A percentile compares a stretch with the other conserved stretches of the same genome.
Conservation (phyloP, 2,797 vertebrate genomes). For the Liparis tanakae region DNA sequence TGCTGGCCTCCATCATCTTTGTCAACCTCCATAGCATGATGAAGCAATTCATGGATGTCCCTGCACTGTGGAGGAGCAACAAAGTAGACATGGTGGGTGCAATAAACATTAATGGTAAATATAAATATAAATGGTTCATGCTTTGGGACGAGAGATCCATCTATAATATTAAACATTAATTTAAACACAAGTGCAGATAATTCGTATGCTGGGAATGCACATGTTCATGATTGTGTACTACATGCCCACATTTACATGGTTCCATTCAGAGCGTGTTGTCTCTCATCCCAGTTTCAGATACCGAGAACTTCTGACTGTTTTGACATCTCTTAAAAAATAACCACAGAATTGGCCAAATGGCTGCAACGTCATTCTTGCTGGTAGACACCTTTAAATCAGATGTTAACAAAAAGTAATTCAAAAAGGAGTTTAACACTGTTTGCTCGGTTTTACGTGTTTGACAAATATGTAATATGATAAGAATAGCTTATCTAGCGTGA, state of each 20-base stretch:
- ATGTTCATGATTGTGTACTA: too few species aligned
- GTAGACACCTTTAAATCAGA: too few species aligned
- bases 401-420: too few species aligned
- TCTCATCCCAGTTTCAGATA: too few species aligned
- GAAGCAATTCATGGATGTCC: slow-evolving; percentile 89
- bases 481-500: not conserved
- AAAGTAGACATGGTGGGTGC: slow-evolving; percentile 89
- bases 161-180: not conserved
- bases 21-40: slow-evolving; percentile 95
- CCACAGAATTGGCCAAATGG: too few species aligned
- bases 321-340: too few species aligned
- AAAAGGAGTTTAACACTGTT: not conserved
- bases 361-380: too few species aligned
- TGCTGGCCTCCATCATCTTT: slow-evolving; percentile 89
- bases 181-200: too few species aligned
- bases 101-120: not conserved
- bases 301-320: too few species aligned
- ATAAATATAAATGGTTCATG: not conserved
- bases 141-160: not conserved
- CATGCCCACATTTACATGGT: too few species aligned
- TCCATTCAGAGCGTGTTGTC: too few species aligned
- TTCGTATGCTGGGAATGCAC: too few species aligned
- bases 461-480: not conserved
- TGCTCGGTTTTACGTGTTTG: not conserved
- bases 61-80: slow-evolving; percentile 88